Conservation (phyloP, 1,140 invertebrate genomes). For the Heliconius himera region DNA sequence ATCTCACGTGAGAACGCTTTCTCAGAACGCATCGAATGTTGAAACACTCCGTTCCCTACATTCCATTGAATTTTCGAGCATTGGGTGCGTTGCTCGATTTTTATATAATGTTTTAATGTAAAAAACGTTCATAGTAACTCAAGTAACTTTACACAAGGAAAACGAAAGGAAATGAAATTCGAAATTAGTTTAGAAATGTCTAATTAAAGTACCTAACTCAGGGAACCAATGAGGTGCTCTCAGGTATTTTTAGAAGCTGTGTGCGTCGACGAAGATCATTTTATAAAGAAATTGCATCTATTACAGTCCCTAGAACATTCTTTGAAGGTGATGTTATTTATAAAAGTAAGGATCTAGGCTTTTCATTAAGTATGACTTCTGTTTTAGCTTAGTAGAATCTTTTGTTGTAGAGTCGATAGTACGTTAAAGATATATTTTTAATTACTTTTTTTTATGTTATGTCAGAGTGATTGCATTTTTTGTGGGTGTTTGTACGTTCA, state of each 20-base stretch:
- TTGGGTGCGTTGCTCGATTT: not conserved
- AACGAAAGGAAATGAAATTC: not conserved
- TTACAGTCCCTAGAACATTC: not conserved
- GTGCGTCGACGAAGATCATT: slow-evolving; percentile 12
- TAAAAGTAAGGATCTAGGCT: not conserved
- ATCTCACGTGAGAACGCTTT: too few species aligned
- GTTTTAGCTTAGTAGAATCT: not conserved
- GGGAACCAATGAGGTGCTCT: not conserved
- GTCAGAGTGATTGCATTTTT: too few species aligned
- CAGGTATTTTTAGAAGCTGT: slow-evolving; percentile 14
- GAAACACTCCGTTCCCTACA: too few species aligned
- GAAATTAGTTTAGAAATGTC: slow-evolving; percentile 1
- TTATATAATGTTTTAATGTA: not conserved
- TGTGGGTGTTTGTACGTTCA: too few species aligned
- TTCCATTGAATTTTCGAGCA: too few species aligned
- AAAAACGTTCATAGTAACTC: not conserved
- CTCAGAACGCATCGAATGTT: too few species aligned
- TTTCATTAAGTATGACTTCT: not conserved
- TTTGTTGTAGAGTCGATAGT: too few species aligned
- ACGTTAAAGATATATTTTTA: too few species aligned
- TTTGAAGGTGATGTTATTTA: not conserved
- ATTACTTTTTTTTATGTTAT: too few species aligned
- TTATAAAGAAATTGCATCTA: slow-evolving; percentile 6
- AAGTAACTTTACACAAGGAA: not conserved
- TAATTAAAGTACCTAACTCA: slow-evolving; percentile 8